phyloP scores from a whole-genome alignment of 2,797 vertebrate genomes.

The Taenioides sp. region DNA sequence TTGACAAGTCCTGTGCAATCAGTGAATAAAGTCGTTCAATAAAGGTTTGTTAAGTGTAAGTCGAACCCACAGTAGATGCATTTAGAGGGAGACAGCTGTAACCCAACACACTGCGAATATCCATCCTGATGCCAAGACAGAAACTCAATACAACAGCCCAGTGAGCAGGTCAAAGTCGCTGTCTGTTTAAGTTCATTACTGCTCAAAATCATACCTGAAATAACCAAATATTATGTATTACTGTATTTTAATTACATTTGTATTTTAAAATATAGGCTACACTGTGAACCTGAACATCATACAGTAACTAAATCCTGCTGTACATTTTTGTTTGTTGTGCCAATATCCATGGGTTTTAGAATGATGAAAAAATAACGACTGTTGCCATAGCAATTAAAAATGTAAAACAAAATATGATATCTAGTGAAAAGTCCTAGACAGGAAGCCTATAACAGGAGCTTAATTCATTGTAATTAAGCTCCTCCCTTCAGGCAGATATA shows the following conservation, averaged over 20 bases:
- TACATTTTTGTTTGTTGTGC: too few species aligned
- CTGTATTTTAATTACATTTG: not conserved
- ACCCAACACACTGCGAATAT: conserved; percentile 39
- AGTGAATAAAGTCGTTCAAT: not conserved
- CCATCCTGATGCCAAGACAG: conserved; percentile 20
- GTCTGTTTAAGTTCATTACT: conserved; percentile 9
- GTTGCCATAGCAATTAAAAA: too few species aligned
- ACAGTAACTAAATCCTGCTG: too few species aligned
- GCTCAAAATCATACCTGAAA: not conserved
- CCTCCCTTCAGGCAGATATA: too few species aligned
- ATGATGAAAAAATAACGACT: too few species aligned
- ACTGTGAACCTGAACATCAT: not conserved
- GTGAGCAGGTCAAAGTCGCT: conserved; percentile 23
- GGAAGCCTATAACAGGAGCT: too few species aligned
- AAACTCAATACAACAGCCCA: conserved; percentile 37
- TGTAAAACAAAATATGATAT: not conserved
- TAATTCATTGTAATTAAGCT: too few species aligned
- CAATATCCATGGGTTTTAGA: not conserved
- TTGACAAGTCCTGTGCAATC: not conserved
- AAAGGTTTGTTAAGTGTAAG: conserved; percentile 21
- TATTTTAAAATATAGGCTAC: not conserved
- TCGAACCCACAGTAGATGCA: conserved; percentile 6
- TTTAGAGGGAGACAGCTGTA: conserved; percentile 45
- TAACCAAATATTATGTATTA: not conserved
- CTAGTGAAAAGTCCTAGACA: too few species aligned